Base-by-base conservation (phyloP, 2,113 vertebrate species). In the Todiramphus chloris region DNA sequence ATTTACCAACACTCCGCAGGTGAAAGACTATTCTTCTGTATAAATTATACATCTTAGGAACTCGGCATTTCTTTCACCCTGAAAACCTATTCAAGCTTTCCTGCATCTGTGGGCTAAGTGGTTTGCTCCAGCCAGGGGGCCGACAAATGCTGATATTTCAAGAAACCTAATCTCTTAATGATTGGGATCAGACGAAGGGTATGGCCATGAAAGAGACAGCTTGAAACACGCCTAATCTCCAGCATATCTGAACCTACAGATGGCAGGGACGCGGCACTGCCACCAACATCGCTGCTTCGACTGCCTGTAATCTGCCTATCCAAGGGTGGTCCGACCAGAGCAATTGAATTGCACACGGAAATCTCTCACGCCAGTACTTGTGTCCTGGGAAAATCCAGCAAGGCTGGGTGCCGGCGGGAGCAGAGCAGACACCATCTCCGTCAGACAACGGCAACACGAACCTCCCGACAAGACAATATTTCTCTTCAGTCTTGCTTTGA, bases 91-190 rank as follows among this genome's bases (percentile, higher is more conserved):
- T 97, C 73, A 85, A 87, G 68, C 72, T 91, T 93, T 92, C 83
- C 43, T 35, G 18, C 63, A 91, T 94, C 88, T 78, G 94, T 62
- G 68, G 91, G 20, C 67, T 92, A 78, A 83, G 59, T 37, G 92
- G 85, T 93, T 95, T 96, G 62, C 82, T 95, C 85, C 81, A 97
- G 76, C 76, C 60, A 37, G 43, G 83, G 77, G 80, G 75, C 18
- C 4, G 0, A 91, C 63, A 94, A 97, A 97, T 72, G 89, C 96
- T 95, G 96, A 84, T 96, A 96, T 97, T 98, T 98, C 96, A 97
- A 96, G 97, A 97, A 98, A 98, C 55, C 51, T 97, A 97, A 98
- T 98, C 97, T 97, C 91, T 97, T 98, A 98, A 98, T 98, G 97
- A 97, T 73, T 85, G 37, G 74, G 96, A 96, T 98, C 96, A 97